Evolutionary conservation across 2,888 invertebrate genomes (phyloP).

Genomic region (Clistopyga incitator): DNA sequence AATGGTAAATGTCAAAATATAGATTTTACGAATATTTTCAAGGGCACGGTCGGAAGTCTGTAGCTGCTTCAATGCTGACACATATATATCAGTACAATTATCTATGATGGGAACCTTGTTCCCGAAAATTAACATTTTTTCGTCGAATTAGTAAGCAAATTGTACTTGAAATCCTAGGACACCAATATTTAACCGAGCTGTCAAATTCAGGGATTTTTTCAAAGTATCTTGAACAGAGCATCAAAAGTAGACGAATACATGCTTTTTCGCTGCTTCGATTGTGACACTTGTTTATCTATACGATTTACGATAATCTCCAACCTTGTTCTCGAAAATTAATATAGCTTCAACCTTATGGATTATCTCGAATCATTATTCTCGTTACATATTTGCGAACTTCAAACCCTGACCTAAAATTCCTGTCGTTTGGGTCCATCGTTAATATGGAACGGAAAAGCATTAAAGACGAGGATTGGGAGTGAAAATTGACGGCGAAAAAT

Average conservation of each 20-base stretch:
- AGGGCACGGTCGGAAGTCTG: too few relatives aligned
- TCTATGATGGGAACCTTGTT: too few relatives aligned
- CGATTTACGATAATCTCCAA: conserved; percentile 28
- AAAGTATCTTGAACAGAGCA: not conserved
- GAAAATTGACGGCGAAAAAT: too few relatives aligned
- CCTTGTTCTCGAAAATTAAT: conserved; percentile 51
- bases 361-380: conserved; percentile 34
- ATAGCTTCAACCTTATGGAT: conserved; percentile 32
- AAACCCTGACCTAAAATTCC: conserved; percentile 27
- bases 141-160: not conserved
- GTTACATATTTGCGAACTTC: conserved; percentile 31
- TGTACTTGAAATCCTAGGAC: not conserved
- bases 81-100: too few relatives aligned
- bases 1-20: too few relatives aligned
- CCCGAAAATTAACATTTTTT: not conserved
- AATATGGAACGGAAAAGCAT: not conserved
- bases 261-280: not conserved
- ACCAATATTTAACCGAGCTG: not conserved
- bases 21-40: too few relatives aligned
- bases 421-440: not conserved
- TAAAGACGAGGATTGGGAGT: not conserved
- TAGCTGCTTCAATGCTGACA: too few relatives aligned
- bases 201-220: not conserved
- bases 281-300: conserved; percentile 26
- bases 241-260: not conserved